A percentile compares a stretch with the other conserved stretches of the same genome.
Evolutionary conservation across 2,888 invertebrate species (phyloP).

Genomic region (Sarcophaga variegata): DNA sequence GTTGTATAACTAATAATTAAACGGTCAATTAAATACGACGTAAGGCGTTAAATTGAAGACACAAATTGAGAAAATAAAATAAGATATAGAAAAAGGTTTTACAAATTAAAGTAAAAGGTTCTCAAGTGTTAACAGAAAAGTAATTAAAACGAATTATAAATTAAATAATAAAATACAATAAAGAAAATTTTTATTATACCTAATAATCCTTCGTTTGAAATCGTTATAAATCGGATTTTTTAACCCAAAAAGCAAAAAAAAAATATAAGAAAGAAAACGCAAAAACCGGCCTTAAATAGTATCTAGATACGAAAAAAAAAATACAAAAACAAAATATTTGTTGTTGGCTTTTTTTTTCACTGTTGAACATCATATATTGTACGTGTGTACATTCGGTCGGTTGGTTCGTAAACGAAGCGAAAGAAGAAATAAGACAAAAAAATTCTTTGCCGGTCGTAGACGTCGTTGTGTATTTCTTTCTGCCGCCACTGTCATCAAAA

Average conservation of each 20-base stretch:
- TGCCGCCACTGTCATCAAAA: slow-evolving; percentile 45
- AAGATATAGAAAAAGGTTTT: slow-evolving; percentile 3
- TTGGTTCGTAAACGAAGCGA: slow-evolving; percentile 23
- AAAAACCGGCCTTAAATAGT: slow-evolving; percentile 67
- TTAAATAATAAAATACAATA: slow-evolving; percentile 19
- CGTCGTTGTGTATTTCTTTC: slow-evolving; percentile 35
- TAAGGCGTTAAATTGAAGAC: slow-evolving; percentile 44
- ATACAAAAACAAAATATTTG: slow-evolving; percentile 42
- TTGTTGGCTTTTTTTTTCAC: slow-evolving; percentile 35
- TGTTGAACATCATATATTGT: slow-evolving; percentile 37
- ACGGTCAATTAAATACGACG: slow-evolving; percentile 19
- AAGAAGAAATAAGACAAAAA: slow-evolving; percentile 49
- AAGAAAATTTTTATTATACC: neutral
- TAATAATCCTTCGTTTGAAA: slow-evolving; percentile 50
- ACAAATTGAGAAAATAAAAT: slow-evolving; percentile 4
- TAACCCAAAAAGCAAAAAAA: slow-evolving; percentile 39
- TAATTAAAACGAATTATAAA: neutral
- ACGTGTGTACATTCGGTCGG: slow-evolving; percentile 34
- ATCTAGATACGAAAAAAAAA: slow-evolving; percentile 59
- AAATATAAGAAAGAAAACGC: slow-evolving; percentile 25
- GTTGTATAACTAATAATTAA: slow-evolving; percentile 58
- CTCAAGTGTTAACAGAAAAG: slow-evolving; percentile 18
- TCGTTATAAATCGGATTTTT: slow-evolving; percentile 44
- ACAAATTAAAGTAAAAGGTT: neutral
- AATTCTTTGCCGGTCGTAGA: slow-evolving; percentile 63